Base-by-base conservation (phyloP, 2,113 vertebrate species). In the Elephantulus edwardii region DNA sequence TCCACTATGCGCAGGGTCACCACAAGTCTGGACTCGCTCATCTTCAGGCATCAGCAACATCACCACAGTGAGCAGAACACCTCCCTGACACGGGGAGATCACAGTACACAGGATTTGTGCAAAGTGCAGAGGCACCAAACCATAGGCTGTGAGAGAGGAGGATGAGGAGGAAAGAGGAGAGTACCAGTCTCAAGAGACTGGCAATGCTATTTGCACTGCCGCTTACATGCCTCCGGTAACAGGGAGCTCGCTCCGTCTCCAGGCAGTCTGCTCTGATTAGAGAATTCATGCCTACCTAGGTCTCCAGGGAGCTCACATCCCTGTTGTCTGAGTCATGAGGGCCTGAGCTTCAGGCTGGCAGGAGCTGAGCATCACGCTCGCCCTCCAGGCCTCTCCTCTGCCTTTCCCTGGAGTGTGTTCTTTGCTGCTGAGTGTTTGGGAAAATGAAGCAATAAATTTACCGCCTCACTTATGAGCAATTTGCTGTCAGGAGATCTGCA, bases 391-490 rank as follows among this genome's bases (percentile, higher is more conserved):
- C 89, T 77, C 60, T 30, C 28, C 83, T 60, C 56, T 48, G 20
- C 50, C 91, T 76, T 74, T 79, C 28, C 78, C 0, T 2, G 28
- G 81, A 26, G 75, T 28, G 26, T 0, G 0, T 44, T 75, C 64
- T 93, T 62, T 80, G 77, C 84, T 79, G 88, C 66, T 62, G 74
- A 89, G 52, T 71, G 58, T 93, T 91, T 85, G 62, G 75, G 87
- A 85, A 95, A 95, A 83, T 0, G 66, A 14, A 72, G 78, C 40
- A 62, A 89, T 93, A 94, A 60, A 93, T 76, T 79, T 89, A 91
- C 92, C 0, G 1, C 91, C 85, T 93, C 88, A 85, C 88, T 95
- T 96, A 89, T 86, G 95, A 94, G 88, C 90, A 95, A 96, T 96
- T 56, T 89, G 64, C 89, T 88, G 91, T 96, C 93, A 91, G 92